Base-by-base conservation (phyloP, 2,888 invertebrate genomes). In the Pterostichus niger region DNA sequence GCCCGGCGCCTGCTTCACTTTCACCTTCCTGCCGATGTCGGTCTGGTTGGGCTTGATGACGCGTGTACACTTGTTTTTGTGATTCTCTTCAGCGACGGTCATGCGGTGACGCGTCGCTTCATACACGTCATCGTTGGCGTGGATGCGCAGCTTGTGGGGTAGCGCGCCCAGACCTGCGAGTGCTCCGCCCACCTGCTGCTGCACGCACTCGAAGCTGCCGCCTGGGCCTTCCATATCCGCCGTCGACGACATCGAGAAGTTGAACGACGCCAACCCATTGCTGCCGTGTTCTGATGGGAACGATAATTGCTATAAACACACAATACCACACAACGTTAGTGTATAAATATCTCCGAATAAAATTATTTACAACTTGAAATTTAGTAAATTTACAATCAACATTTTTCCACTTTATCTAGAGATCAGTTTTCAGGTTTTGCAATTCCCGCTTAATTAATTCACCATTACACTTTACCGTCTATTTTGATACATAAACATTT, bases 51-150 rank as follows among this genome's bases (percentile, higher is more conserved):
- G 95, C 91, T 98, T 97, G 89, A 98, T 98, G 90, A 97, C 98
- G 90, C 97, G 95, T 88, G 97, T 96, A 92, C 97, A 97, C 92
- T 97, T 97, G 90, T 97, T 97, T 92, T 97, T 97, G 91, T 95
- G 96, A 90, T 95, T 96, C 90, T 98, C 96, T 90, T 97, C 97
- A 86, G 96, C 96, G 88, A 94, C 94, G 88, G 96, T 96, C 96
- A 98, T 97, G 88, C 96, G 95, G 90, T 96, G 95, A 91, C 95
- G 94, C 86, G 98, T 98, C 87, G 95, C 94, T 91, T 97, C 97
- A 91, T 98, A 98, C 84, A 97, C 96, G 92, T 98, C 98, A 89
- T 98, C 98, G 88, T 97, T 98, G 87, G 98, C 98, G 89, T 96
- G 96, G 87, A 98, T 95, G 85, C 97, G 95, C 94, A 98, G 96